These are phyloP conservation scores for Eospalax fontanierii DNA, from an alignment of 2,797 vertebrate species.

Conservation along the genomic window DNA sequence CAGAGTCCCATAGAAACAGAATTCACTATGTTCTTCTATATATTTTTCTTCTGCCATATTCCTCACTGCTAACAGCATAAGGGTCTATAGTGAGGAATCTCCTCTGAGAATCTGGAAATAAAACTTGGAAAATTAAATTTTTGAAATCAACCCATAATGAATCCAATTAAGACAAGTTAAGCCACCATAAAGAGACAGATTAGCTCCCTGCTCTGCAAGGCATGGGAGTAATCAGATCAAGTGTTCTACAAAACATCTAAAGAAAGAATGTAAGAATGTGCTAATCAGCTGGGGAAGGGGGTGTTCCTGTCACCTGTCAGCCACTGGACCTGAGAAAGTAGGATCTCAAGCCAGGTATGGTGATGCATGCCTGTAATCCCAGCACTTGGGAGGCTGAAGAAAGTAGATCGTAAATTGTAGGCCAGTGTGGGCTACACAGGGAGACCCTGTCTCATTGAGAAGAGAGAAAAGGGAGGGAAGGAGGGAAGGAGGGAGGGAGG, in stretches of 20 bases:
- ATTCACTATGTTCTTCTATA: background rate
- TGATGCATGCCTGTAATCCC: background rate
- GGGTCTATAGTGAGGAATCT: background rate
- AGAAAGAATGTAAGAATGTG: slow-evolving; percentile 55
- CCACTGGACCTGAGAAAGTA: slow-evolving; percentile 20
- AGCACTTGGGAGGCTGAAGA: background rate
- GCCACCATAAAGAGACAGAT: slow-evolving; percentile 36
- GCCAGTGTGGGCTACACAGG: background rate
- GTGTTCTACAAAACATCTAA: slow-evolving; percentile 14
- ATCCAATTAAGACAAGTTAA: slow-evolving; percentile 50
- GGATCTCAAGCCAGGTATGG: background rate
- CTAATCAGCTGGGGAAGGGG: background rate
- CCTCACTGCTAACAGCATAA: background rate
- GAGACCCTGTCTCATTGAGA: background rate
- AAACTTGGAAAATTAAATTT: slow-evolving; percentile 58
- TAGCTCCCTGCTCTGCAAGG: slow-evolving; percentile 22
- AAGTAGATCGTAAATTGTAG: background rate
- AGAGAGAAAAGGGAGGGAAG: background rate
- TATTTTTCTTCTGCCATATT: slow-evolving; percentile 26
- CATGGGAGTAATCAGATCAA: slow-evolving; percentile 61
- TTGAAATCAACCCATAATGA: slow-evolving; percentile 61
- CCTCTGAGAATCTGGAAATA: slow-evolving; percentile 12
- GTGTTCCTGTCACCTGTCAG: slow-evolving; percentile 41
- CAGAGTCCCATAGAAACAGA: background rate
- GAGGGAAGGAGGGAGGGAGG: too few species aligned